Conservation (phyloP, 2,888 invertebrate genomes). For the Neocrepidodera transversa region DNA sequence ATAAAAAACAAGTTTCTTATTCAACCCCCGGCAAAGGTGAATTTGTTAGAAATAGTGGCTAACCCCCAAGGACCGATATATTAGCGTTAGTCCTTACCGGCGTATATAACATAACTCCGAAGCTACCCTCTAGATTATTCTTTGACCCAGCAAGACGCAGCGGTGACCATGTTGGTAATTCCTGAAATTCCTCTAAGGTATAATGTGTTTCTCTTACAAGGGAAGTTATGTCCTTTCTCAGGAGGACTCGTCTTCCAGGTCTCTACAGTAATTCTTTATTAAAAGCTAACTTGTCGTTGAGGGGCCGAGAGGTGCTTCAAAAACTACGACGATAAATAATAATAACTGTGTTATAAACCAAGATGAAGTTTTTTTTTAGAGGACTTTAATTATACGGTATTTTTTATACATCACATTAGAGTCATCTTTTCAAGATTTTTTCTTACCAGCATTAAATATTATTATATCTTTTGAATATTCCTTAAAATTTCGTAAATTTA, state of each 20-base stretch:
- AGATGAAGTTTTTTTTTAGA: too few species aligned
- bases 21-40: conserved; percentile 25
- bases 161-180: conserved; percentile 55
- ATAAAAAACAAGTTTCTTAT: neutral
- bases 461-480: too few species aligned
- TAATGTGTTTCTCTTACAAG: conserved; percentile 58
- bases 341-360: conserved; percentile 25
- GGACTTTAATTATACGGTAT: too few species aligned
- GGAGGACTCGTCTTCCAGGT: conserved; percentile 44
- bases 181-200: conserved; percentile 56
- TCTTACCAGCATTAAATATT: too few species aligned
- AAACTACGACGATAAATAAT: conserved; percentile 32
- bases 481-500: too few species aligned
- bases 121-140: conserved; percentile 52
- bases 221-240: conserved; percentile 51
- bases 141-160: conserved; percentile 56
- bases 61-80: conserved; percentile 46
- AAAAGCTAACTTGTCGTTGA: conserved; percentile 31
- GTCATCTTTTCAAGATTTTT: too few species aligned
- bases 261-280: conserved; percentile 38
- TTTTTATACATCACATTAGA: too few species aligned
- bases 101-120: conserved; percentile 51
- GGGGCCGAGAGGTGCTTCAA: conserved; percentile 19
- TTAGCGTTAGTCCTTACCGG: conserved; percentile 49
- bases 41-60: conserved; percentile 29